A percentile compares a stretch with the other conserved stretches of the same genome.
Evolutionary conservation across 2,888 invertebrate genomes (phyloP).

Genomic region (Hypolimnas misippus): DNA sequence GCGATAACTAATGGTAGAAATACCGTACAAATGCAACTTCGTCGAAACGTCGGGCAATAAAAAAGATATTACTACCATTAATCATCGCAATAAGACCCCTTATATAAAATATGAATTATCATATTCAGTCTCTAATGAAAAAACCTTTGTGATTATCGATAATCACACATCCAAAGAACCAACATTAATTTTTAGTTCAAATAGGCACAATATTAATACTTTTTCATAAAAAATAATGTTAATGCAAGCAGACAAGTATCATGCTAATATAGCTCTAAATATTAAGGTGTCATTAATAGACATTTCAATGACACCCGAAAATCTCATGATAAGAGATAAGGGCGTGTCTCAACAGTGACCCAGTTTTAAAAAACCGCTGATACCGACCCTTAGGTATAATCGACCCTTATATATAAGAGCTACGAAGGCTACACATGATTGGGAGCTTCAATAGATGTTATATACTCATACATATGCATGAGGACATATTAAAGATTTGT

Average conservation of each 20-base stretch:
- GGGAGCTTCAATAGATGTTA: slow-evolving; percentile 6
- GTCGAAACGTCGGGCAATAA: too few relatives aligned
- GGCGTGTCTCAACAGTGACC: slow-evolving; percentile 10
- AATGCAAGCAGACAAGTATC: background rate
- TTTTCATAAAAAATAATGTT: too few relatives aligned
- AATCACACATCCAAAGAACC: too few relatives aligned
- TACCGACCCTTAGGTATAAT: slow-evolving; percentile 4
- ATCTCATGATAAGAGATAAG: slow-evolving; percentile 10
- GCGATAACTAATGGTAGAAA: too few relatives aligned
- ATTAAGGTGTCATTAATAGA: background rate
- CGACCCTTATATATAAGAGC: slow-evolving; percentile 7
- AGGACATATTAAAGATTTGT: background rate
- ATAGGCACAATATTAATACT: too few relatives aligned
- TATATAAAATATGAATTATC: too few relatives aligned
- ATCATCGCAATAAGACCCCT: too few relatives aligned
- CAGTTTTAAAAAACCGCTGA: slow-evolving; percentile 9
- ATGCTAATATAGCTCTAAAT: background rate
- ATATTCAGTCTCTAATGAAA: too few relatives aligned
- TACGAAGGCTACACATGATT: slow-evolving; percentile 4
- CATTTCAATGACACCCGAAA: slow-evolving; percentile 7
- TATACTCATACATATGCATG: slow-evolving; percentile 2
- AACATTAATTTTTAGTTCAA: too few relatives aligned
- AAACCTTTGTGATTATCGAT: too few relatives aligned
- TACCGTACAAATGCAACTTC: too few relatives aligned
- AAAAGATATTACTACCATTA: too few relatives aligned